These are phyloP conservation scores for Cuculus canorus DNA, from an alignment of 2,797 vertebrate species.

Conservation along the genomic window DNA sequence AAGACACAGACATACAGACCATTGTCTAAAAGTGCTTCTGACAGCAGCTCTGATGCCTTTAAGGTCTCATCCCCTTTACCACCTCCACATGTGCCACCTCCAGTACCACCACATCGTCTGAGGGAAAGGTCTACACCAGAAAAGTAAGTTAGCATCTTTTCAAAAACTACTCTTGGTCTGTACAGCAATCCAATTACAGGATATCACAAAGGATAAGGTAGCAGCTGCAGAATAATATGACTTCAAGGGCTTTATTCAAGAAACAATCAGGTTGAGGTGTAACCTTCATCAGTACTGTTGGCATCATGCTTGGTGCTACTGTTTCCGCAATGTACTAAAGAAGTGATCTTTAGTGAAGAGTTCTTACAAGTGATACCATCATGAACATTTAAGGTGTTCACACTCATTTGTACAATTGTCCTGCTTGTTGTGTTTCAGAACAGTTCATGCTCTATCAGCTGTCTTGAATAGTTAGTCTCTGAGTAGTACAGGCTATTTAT, in stretches of 20 bases:
- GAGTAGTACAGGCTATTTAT: not conserved
- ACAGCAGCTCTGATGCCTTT: slow-evolving; percentile 80
- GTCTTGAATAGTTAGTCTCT: not conserved
- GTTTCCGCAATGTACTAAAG: not conserved
- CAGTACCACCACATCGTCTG: slow-evolving; percentile 82
- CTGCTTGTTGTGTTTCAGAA: not conserved
- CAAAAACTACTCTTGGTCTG: not conserved
- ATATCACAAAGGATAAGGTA: not conserved
- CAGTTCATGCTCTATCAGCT: not conserved
- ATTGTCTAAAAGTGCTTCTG: slow-evolving; percentile 89
- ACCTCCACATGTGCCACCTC: slow-evolving; percentile 83
- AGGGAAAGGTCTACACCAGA: slow-evolving; percentile 85
- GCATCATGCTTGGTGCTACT: not conserved
- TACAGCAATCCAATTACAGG: not conserved
- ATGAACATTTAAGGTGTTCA: not conserved
- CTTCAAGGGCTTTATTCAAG: not conserved
- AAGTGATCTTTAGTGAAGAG: not conserved
- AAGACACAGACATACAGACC: slow-evolving; percentile 95
- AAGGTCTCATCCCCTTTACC: slow-evolving; percentile 84
- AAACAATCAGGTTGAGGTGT: not conserved
- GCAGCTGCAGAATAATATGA: not conserved
- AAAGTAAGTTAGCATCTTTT: slow-evolving; percentile 78
- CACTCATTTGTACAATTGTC: not conserved
- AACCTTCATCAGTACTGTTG: not conserved
- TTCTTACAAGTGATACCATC: not conserved